Conservation (phyloP, 2,797 vertebrate species). For the Lateolabrax maculatus region DNA sequence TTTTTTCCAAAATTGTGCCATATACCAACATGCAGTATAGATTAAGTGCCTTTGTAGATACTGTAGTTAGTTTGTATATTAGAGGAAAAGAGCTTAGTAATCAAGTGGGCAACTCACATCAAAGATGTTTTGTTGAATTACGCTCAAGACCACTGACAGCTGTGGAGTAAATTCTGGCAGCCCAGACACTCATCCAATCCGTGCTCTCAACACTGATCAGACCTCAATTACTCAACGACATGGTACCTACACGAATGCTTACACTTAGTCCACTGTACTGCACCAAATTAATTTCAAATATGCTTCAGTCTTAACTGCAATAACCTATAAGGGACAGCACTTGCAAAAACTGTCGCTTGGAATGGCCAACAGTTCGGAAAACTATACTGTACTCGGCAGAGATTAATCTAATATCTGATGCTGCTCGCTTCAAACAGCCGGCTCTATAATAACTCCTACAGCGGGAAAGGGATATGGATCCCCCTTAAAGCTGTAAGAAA, state of each 20-base stretch:
- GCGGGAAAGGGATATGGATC: constrained; percentile 10
- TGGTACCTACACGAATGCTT: constrained; percentile 43
- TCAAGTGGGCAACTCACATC: constrained; percentile 39
- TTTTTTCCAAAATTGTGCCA: constrained; percentile 6
- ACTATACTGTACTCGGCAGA: constrained; percentile 19
- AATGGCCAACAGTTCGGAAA: constrained; percentile 18
- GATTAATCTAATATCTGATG: constrained; percentile 21
- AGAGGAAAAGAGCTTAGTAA: constrained; percentile 28
- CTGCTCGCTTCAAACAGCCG: constrained; percentile 27
- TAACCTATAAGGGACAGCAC: constrained; percentile 19
- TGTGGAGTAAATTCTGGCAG: constrained; percentile 54
- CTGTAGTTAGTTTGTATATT: constrained; percentile 10
- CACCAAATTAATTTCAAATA: constrained; percentile 61
- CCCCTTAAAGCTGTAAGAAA: constrained; percentile 21
- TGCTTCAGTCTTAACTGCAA: constrained; percentile 23
- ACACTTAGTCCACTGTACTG: constrained; percentile 21
- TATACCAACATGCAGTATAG: neutral
- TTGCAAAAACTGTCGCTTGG: constrained; percentile 4
- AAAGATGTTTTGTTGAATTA: constrained; percentile 53
- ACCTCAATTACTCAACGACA: constrained; percentile 61
- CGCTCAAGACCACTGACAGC: constrained; percentile 36
- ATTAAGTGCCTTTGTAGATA: neutral
- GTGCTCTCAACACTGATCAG: constrained; percentile 54
- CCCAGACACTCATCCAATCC: constrained; percentile 50
- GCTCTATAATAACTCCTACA: constrained; percentile 32